These are phyloP conservation scores for Melanophora roralis DNA, from an alignment of 2,888 invertebrate genomes.

Conservation along the genomic window DNA sequence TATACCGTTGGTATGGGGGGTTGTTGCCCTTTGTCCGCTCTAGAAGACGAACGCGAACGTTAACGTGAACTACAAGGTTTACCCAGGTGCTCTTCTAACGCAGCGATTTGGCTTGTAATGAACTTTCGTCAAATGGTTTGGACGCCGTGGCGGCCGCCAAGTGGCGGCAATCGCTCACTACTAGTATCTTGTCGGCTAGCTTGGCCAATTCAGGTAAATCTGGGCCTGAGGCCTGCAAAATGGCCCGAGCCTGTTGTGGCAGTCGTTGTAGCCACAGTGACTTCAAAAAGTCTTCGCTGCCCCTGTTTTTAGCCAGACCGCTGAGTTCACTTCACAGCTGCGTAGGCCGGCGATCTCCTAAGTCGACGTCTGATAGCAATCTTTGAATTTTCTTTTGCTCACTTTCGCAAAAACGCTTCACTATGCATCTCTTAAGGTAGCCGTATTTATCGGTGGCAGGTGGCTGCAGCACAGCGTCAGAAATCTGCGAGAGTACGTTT, in stretches of 20 bases:
- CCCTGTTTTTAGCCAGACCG: background rate
- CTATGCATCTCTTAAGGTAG: conserved; percentile 56
- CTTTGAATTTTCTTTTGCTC: conserved; percentile 58
- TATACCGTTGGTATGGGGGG: too few relatives aligned
- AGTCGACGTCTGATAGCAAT: conserved; percentile 26
- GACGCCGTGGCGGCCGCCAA: background rate
- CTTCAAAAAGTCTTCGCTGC: background rate
- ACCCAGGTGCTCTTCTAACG: background rate
- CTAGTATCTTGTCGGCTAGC: background rate
- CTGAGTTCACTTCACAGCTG: too few relatives aligned
- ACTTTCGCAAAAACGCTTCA: conserved; percentile 53
- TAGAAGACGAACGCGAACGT: too few relatives aligned
- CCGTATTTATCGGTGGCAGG: conserved; percentile 55
- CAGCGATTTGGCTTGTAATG: too few relatives aligned
- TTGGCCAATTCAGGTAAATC: background rate
- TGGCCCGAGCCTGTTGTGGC: background rate
- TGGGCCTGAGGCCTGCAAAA: conserved; percentile 14
- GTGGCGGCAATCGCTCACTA: background rate
- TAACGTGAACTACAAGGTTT: background rate
- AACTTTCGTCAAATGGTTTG: too few relatives aligned
- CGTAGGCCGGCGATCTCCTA: background rate
- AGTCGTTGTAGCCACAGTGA: conserved; percentile 10
- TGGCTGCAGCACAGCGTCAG: conserved; percentile 58
- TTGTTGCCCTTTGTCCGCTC: too few relatives aligned
- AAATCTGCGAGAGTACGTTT: conserved; percentile 56